Percentiles rank a stretch among this genome's conserved stretches.
Evolutionary conservation across 1,140 invertebrate genomes (phyloP).

Genomic region (Dinoponera quadriceps): DNA sequence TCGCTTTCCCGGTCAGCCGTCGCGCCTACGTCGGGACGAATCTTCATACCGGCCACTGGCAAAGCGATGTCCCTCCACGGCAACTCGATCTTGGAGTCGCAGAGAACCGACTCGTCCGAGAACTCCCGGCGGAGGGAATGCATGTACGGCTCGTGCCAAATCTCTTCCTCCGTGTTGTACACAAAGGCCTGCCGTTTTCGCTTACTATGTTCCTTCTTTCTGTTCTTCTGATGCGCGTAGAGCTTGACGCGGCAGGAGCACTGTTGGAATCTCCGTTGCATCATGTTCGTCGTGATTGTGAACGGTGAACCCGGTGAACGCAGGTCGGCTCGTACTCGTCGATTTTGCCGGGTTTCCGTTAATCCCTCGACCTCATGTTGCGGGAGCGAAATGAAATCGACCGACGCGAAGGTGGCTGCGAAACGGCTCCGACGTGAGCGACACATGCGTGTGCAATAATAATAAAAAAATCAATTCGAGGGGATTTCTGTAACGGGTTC

Average conservation of each 20-base stretch:
- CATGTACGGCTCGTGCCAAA: slow-evolving; percentile 78
- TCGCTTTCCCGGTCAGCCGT: not conserved
- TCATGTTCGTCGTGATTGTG: not conserved
- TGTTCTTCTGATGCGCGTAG: slow-evolving; percentile 22
- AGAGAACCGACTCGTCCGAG: slow-evolving; percentile 71
- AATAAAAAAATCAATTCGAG: too few relatives aligned
- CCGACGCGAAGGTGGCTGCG: slow-evolving; percentile 8
- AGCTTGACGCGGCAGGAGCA: slow-evolving; percentile 27
- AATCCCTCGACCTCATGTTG: slow-evolving; percentile 5
- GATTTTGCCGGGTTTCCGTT: not conserved
- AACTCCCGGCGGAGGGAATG: slow-evolving; percentile 66
- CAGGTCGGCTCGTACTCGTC: not conserved
- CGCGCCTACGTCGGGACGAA: slow-evolving; percentile 58
- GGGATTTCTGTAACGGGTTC: not conserved
- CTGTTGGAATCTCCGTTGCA: not conserved
- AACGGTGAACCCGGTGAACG: not conserved
- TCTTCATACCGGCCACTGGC: slow-evolving; percentile 64
- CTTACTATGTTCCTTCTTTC: slow-evolving; percentile 44
- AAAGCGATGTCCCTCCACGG: slow-evolving; percentile 79
- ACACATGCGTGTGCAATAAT: not conserved
- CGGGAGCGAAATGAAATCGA: not conserved
- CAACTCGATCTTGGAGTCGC: slow-evolving; percentile 77
- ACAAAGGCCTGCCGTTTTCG: slow-evolving; percentile 72
- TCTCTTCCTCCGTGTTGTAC: slow-evolving; percentile 74
- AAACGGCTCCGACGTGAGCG: not conserved